phyloP scores from a whole-genome alignment of 1,140 invertebrate genomes.

The Anthonomus grandis region DNA sequence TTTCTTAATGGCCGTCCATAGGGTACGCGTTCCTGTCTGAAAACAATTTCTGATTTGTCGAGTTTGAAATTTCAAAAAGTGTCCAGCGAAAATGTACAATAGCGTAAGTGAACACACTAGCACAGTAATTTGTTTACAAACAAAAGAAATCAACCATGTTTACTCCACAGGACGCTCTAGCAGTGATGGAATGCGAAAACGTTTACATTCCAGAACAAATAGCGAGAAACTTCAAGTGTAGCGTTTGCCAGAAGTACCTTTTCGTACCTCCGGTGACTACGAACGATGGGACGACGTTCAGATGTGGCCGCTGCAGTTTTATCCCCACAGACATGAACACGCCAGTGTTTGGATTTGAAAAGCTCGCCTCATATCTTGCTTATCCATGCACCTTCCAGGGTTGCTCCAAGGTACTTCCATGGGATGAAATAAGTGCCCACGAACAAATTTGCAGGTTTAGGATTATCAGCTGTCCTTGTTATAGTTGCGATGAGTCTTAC shows the following conservation, averaged over 20 bases:
- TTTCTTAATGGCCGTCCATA: too few species aligned
- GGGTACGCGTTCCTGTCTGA: too few species aligned
- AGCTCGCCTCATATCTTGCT: slow-evolving; percentile 7
- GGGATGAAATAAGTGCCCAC: slow-evolving; percentile 1
- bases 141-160: too few species aligned
- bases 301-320: slow-evolving; percentile 12
- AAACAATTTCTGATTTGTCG: too few species aligned
- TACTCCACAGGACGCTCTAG: background rate
- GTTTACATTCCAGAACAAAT: slow-evolving; percentile 3
- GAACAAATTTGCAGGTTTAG: slow-evolving; percentile 4
- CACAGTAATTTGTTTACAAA: too few species aligned
- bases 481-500: slow-evolving; percentile 6
- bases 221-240: slow-evolving; percentile 12
- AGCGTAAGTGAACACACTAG: too few species aligned
- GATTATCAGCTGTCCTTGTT: slow-evolving; percentile 7
- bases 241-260: slow-evolving; percentile 1
- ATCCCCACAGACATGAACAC: slow-evolving; percentile 1
- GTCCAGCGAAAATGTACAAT: too few species aligned
- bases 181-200: slow-evolving; percentile 1
- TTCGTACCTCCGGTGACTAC: slow-evolving; percentile 10
- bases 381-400: slow-evolving; percentile 5
- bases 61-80: too few species aligned
- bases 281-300: background rate
- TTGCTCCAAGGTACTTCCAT: background rate
- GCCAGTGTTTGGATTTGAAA: slow-evolving; percentile 7